Conservation (phyloP, 2,797 vertebrate genomes). For the Poecilia gillii region DNA sequence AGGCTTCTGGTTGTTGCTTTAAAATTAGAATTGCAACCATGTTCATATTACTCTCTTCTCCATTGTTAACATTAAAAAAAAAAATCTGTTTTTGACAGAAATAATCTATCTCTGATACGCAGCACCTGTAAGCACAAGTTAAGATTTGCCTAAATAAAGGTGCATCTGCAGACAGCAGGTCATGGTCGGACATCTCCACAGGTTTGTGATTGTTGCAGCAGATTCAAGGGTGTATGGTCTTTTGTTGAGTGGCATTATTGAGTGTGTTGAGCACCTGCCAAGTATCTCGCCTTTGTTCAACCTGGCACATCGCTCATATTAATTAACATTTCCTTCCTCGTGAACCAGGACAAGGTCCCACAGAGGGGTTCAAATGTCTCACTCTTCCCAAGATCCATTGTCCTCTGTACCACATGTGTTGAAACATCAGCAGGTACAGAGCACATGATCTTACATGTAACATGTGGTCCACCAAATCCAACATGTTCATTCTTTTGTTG, state of each 20-base stretch:
- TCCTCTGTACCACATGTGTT: slow-evolving; percentile 6
- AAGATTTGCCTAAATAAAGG: background rate
- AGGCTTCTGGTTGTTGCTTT: background rate
- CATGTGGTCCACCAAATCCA: background rate
- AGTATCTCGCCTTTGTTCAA: background rate
- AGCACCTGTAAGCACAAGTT: background rate
- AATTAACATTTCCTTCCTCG: background rate
- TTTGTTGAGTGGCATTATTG: background rate
- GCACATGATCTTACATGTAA: background rate
- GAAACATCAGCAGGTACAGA: slow-evolving; percentile 2
- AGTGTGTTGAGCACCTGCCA: background rate
- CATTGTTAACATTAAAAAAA: background rate
- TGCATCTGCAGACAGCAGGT: background rate
- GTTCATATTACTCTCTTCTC: background rate
- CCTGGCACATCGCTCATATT: background rate
- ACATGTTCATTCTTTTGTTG: background rate
- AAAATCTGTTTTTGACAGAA: background rate
- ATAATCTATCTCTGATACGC: background rate
- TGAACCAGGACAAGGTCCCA: background rate
- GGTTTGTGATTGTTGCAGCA: background rate
- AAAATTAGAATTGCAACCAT: background rate
- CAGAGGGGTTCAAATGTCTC: slow-evolving; percentile 1
- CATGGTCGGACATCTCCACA: background rate
- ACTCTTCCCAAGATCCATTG: slow-evolving; percentile 3
- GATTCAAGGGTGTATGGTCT: background rate